Conservation (phyloP, 92 coral and sea anemone genomes). For the Porites evermanni region DNA sequence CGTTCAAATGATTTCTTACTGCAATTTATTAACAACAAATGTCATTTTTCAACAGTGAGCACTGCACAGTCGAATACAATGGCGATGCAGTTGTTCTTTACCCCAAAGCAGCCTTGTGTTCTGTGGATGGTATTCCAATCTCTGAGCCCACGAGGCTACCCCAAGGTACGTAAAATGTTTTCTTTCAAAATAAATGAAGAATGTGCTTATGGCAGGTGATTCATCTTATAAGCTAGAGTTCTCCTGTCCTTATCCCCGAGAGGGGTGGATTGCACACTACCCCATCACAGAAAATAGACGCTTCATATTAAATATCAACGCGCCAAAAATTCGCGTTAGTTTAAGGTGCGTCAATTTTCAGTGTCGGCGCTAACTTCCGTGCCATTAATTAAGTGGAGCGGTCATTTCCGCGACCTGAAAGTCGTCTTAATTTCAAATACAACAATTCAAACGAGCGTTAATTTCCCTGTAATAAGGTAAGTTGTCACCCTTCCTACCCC, state of each 20-base stretch:
- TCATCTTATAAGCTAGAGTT: not conserved
- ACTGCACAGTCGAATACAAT: constrained; percentile 91
- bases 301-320: too few species aligned
- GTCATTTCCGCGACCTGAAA: too few species aligned
- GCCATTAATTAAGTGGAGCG: too few species aligned
- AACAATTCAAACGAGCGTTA: too few species aligned
- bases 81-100: constrained; percentile 94
- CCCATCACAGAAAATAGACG: too few species aligned
- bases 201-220: not conserved
- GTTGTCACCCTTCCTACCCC: not conserved
- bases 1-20: not conserved
- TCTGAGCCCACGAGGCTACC: constrained; percentile 95
- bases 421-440: too few species aligned
- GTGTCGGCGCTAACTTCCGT: too few species aligned
- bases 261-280: not conserved
- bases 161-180: constrained; percentile 73
- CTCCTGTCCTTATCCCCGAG: not conserved
- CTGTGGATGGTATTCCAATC: constrained; percentile 94
- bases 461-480: too few species aligned
- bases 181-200: not conserved
- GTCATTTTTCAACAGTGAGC: constrained; percentile 70
- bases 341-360: too few species aligned
- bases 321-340: too few species aligned
- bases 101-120: constrained; percentile 92
- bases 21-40: not conserved